Evolutionary conservation across 2,797 vertebrate species (phyloP), one percentile per base, ranked within the genome.

Genomic region (Nyctibius grandis): DNA sequence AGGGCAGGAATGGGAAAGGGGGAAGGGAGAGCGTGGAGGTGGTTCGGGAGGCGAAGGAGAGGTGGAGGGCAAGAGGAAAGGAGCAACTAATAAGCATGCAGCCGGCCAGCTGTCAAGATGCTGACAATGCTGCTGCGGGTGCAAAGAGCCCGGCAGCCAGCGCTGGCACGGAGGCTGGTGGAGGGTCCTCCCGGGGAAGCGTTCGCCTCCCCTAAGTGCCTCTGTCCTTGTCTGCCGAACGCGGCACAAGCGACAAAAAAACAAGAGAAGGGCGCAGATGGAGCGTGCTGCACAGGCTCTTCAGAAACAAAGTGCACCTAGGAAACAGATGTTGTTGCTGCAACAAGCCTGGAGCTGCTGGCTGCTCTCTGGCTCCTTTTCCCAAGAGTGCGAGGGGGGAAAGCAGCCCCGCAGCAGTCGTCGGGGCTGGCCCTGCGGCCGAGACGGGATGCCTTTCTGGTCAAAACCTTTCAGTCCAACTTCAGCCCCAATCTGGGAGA

Each of bases 21-120:
- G 92, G 95, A 88, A 92, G 86, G 79, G 86, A 95, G 73, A 91
- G 70, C 53, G 33, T 85, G 90, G 93, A 85, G 79, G 92, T 94
- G 95, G 77, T 17, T 56, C 23, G 44, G 85, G 80, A 88, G 82
- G 92, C 28, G 11, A 96, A 90, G 68, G 78, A 94, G 92, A 95
- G 92, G 91, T 85, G 88, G 82, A 94, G 81, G 87, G 94, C 93
- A 84, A 93, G 91, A 96, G 89, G 78, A 96, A 97, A 96, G 96
- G 38, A 78, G 91, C 82, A 93, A 83, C 94, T 96, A 97, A 97
- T 96, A 97, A 97, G 95, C 96, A 97, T 95, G 94, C 95, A 86
- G 88, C 69, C 91, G 40, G 92, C 93, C 96, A 97, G 96, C 96
- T 97, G 97, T 96, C 96, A 97, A 95, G 93, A 96, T 86, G 92